Evolutionary conservation across 2,888 invertebrate species (phyloP), one percentile per base, ranked within the genome.

Genomic region (Lepidochrysops patricia): DNA sequence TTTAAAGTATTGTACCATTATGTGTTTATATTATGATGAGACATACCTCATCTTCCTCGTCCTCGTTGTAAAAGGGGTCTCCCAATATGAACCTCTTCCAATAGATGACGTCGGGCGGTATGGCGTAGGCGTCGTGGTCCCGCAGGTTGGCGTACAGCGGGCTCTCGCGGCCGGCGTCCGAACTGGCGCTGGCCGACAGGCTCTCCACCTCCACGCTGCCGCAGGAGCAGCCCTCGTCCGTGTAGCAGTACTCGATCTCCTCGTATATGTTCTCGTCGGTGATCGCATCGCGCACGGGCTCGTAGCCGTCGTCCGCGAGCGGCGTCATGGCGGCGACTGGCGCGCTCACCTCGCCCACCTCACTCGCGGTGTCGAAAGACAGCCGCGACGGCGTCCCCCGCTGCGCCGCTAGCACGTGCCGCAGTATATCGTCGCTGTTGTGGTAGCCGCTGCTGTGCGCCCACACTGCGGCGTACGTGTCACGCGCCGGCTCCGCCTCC

Each of bases 11-110:
- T 35, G 5, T 5, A 35, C 4, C 4, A 35, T 2, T 2, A 57
- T n/a, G n/a, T n/a, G n/a, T n/a, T n/a, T n/a, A n/a, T n/a, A n/a
- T n/a, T n/a, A n/a, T n/a, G n/a, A n/a, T n/a, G n/a, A 59, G 60
- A 71, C 89, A 80, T 65, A 90, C 90, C 82, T 89, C 90, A 64
- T 91, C 91, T 62, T 90, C 90, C 64, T 90, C 90, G 58, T 91
- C 91, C 58, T 91, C 91, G 60, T 89, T 89, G 69, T 85, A 89
- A 67, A 75, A 89, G 2, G 89, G 87, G 65, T 89, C 84, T 67
- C 83, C 67, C 25, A 91, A 80, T 57, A 82, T 69, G 64, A 13
- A 19, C 43, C 87, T 86, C 77, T 89, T 90, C 91, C 91, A 91
- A 67, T 76, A 82, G 35, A 91, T 80, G 57, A 91, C 91, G 71